Evolutionary conservation across 2,888 invertebrate genomes (phyloP).

Genomic region (Drosophila mimica): DNA sequence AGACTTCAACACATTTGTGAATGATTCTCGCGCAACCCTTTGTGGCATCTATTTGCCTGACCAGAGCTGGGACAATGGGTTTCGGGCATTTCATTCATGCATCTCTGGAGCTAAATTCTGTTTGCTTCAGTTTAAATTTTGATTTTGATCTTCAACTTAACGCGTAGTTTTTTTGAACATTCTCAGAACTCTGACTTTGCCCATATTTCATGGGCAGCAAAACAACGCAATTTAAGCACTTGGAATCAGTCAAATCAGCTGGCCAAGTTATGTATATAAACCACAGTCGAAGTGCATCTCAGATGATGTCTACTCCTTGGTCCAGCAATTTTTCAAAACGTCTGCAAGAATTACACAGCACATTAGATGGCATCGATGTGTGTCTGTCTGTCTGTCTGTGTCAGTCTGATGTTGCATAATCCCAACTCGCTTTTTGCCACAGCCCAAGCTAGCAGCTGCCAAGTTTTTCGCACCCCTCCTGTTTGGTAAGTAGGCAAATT

Average conservation of each 20-base stretch:
- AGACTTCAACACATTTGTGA: constrained; percentile 63
- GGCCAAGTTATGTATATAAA: constrained; percentile 23
- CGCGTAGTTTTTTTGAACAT: constrained; percentile 49
- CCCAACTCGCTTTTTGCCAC: constrained; percentile 34
- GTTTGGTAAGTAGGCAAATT: constrained; percentile 54
- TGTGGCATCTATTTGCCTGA: constrained; percentile 43
- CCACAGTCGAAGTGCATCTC: constrained; percentile 44
- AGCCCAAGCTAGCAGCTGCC: constrained; percentile 42
- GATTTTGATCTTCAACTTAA: constrained; percentile 43
- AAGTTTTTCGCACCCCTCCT: constrained; percentile 61
- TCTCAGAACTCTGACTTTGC: constrained; percentile 54
- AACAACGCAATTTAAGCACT: constrained; percentile 55
- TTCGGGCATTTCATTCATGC: constrained; percentile 56
- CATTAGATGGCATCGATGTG: constrained; percentile 68
- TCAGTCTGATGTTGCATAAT: constrained; percentile 66
- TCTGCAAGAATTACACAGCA: constrained; percentile 70
- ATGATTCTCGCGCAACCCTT: constrained; percentile 55
- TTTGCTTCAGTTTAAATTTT: constrained; percentile 33
- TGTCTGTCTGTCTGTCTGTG: constrained; percentile 1
- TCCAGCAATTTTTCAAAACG: constrained; percentile 73
- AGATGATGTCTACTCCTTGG: constrained; percentile 34
- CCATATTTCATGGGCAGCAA: constrained; percentile 33
- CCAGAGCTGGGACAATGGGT: constrained; percentile 63
- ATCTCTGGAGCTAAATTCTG: constrained; percentile 31
- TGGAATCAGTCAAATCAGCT: constrained; percentile 60